Base-by-base conservation (phyloP, 1,140 invertebrate species). In the Nebria ingens region DNA sequence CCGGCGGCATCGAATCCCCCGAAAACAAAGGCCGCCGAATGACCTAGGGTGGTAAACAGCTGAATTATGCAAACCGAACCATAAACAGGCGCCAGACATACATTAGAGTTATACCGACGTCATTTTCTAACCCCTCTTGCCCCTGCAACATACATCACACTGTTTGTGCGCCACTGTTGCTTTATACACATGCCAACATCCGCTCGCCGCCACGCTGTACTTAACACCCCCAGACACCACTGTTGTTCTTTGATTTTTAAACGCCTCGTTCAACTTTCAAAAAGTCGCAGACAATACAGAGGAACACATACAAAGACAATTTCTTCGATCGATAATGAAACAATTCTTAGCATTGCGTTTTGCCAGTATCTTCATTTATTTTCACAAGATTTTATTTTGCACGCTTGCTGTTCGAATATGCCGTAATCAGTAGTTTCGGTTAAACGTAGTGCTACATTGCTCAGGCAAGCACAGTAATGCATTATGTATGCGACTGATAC, bases 31-130 rank as follows among this genome's bases (percentile, higher is more conserved):
- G 40, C 40, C 15, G 17, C 40, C 40, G 40, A 45, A 45, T 11
- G 6, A 6, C 40, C 40, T 17, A 6, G 6, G 15, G 40, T 45
- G 40, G 40, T 17, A 45, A 45, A 45, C 40, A 45, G 40, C 40
- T 45, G 40, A 45, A 45, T 45, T 45, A 45, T 45, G 40, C 40
- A 45, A 45, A 45, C 40, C 40, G 40, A 45, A 45, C 6, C 17
- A 45, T 45, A 45, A 45, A 45, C 40, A 45, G 40, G 40, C 40
- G 40, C 40, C 40, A 45, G 40, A 45, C 40, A 45, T 45, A 45
- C 40, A 45, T 45, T 45, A 45, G 17, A 45, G 40, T 17, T 17
- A 45, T 45, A 45, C 6, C 15, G 40, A 45, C 25, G 25, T 34
- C 25, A 34, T 34, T 34, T 34, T n/a, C 25, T n/a, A 34, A n/a